phyloP scores from a whole-genome alignment of 2,797 vertebrate species.

The Podarcis lilfordi region DNA sequence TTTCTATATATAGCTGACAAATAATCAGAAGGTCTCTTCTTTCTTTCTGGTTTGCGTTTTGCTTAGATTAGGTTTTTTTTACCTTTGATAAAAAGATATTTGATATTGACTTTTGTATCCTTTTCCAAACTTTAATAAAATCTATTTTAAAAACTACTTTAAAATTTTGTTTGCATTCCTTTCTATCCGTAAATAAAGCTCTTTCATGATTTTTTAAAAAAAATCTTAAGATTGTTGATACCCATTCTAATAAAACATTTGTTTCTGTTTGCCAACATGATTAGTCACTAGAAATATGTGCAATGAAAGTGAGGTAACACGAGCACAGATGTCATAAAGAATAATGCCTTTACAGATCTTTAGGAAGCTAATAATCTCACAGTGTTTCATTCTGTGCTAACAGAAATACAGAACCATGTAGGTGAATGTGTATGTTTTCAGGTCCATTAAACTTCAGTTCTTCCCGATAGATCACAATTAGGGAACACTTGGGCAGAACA shows the following conservation, averaged over 20 bases:
- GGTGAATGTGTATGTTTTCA: background rate
- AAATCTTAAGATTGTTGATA: background rate
- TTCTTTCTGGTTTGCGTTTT: too few relatives aligned
- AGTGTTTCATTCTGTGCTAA: background rate
- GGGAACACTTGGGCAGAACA: background rate
- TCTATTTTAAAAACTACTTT: background rate
- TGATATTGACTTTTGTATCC: too few relatives aligned
- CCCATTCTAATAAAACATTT: slow-evolving; percentile 1
- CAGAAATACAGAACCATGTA: background rate
- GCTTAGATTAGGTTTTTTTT: too few relatives aligned
- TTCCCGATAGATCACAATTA: background rate
- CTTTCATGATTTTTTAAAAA: background rate
- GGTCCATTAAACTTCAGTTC: background rate
- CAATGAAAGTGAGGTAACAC: background rate
- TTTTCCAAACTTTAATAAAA: too few relatives aligned
- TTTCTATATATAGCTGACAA: too few relatives aligned
- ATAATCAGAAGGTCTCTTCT: too few relatives aligned
- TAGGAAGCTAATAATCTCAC: background rate
- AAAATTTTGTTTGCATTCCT: background rate
- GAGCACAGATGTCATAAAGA: slow-evolving; percentile 2
- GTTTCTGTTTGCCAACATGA: background rate
- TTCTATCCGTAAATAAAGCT: background rate
- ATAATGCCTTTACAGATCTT: slow-evolving; percentile 5
- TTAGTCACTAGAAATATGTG: slow-evolving; percentile 7
- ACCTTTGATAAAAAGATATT: too few relatives aligned